phyloP scores from a whole-genome alignment of 2,797 vertebrate species.

The Mormyrops boulengeri region DNA sequence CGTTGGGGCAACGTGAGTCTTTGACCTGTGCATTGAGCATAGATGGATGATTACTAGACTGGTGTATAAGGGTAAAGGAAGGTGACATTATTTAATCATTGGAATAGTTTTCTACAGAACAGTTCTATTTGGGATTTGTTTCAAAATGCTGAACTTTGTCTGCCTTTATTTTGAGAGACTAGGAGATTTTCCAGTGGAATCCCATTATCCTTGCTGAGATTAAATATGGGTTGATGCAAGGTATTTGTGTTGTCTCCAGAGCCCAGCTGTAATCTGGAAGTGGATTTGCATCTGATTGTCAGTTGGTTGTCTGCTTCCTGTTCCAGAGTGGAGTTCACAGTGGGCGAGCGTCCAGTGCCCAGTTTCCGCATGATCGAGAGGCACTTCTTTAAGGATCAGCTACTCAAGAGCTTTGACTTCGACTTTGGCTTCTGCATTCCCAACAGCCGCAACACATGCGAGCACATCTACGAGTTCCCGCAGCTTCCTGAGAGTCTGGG shows the following conservation, averaged over 20 bases:
- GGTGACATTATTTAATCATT: neutral
- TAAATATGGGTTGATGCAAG: neutral
- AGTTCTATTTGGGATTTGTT: neutral
- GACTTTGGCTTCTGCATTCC: constrained; percentile 99
- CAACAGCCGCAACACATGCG: constrained; percentile 94
- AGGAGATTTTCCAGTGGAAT: neutral
- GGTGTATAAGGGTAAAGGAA: neutral
- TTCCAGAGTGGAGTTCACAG: constrained; percentile 93
- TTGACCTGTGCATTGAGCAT: neutral
- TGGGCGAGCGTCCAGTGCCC: constrained; percentile 86
- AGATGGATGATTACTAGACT: neutral
- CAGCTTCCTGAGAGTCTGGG: constrained; percentile 92
- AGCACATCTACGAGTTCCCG: constrained; percentile 98
- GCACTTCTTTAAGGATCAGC: constrained; percentile 90
- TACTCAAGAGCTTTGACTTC: constrained; percentile 97
- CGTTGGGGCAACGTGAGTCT: constrained; percentile 87
- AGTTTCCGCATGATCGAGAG: constrained; percentile 97
- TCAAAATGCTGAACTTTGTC: neutral
- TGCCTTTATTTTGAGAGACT: neutral
- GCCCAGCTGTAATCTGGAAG: neutral
- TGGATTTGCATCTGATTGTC: neutral
- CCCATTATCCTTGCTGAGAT: neutral
- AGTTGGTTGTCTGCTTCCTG: neutral
- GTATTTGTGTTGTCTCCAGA: neutral
- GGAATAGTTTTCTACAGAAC: neutral